phyloP scores from a whole-genome alignment of 2,888 invertebrate genomes.

The Drosophila kanekoi region DNA sequence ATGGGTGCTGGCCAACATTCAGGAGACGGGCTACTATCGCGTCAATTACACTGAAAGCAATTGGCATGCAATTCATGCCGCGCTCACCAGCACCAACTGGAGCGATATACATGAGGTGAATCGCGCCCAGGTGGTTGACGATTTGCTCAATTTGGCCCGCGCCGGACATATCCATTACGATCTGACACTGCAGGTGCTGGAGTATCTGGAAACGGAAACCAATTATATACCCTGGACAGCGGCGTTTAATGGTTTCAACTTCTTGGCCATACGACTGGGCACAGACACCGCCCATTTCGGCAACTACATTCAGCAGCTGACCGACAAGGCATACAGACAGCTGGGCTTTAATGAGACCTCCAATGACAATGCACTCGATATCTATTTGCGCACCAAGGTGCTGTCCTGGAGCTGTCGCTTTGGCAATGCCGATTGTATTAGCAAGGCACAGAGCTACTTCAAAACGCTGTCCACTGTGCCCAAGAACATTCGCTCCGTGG shows the following conservation, averaged over 20 bases:
- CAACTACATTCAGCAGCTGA: slow-evolving; percentile 85
- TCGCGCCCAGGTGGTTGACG: slow-evolving; percentile 93
- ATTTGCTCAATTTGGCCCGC: slow-evolving; percentile 91
- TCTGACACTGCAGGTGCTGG: slow-evolving; percentile 88
- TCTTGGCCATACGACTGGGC: slow-evolving; percentile 81
- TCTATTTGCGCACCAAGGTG: slow-evolving; percentile 87
- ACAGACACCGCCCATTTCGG: slow-evolving; percentile 70
- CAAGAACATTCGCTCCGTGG: slow-evolving; percentile 88
- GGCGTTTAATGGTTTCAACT: slow-evolving; percentile 86
- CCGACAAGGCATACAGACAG: slow-evolving; percentile 85
- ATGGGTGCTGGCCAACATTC: slow-evolving; percentile 83
- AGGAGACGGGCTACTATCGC: slow-evolving; percentile 86
- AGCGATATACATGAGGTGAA: slow-evolving; percentile 88
- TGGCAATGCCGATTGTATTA: slow-evolving; percentile 87
- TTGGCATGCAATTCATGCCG: slow-evolving; percentile 86
- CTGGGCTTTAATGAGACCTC: slow-evolving; percentile 85
- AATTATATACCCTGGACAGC: slow-evolving; percentile 93
- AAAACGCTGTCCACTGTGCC: slow-evolving; percentile 81
- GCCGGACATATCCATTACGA: slow-evolving; percentile 88
- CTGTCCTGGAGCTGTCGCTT: slow-evolving; percentile 89
- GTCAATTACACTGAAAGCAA: slow-evolving; percentile 89
- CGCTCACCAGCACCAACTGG: slow-evolving; percentile 54
- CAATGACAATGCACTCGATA: slow-evolving; percentile 86
- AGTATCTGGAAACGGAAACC: slow-evolving; percentile 89
- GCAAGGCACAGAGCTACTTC: slow-evolving; percentile 85